A percentile compares a stretch with the other conserved stretches of the same genome.
These are phyloP conservation scores for Ovibos moschatus DNA, from an alignment of 2,113 vertebrate species.

Conservation along the genomic window DNA sequence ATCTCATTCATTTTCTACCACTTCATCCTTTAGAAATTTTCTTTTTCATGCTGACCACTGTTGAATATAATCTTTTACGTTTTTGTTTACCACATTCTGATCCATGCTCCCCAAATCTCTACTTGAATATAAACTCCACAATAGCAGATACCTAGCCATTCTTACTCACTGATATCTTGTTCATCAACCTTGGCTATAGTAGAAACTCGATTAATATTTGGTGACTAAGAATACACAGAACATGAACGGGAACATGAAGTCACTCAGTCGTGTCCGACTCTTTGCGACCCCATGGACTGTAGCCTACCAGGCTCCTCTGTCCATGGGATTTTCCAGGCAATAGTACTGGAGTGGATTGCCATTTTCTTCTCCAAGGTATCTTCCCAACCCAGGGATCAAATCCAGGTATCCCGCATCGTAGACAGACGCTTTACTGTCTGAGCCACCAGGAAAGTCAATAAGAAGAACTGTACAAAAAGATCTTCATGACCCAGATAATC, in stretches of 20 bases:
- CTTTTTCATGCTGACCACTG: neutral
- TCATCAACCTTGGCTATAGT: neutral
- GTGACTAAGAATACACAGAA: neutral
- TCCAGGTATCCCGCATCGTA: accelerated
- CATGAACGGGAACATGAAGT: no score
- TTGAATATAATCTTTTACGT: neutral
- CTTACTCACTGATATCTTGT: neutral
- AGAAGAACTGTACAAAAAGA: neutral
- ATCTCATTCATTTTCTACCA: neutral
- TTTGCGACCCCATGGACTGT: no score
- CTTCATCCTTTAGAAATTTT: neutral
- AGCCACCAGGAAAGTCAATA: no score
- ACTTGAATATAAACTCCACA: neutral
- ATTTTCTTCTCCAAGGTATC: no score
- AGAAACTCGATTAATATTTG: neutral
- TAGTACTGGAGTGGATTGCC: no score
- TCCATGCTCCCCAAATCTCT: no score
- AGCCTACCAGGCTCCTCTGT: no score
- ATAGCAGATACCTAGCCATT: neutral
- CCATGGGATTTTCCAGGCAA: no score
- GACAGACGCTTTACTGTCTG: no score
- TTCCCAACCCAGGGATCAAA: no score
- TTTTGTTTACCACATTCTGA: neutral
- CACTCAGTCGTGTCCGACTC: no score
- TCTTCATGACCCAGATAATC: neutral